Evolutionary conservation across 1,140 invertebrate genomes (phyloP).

Genomic region (Melanaphis sacchari): DNA sequence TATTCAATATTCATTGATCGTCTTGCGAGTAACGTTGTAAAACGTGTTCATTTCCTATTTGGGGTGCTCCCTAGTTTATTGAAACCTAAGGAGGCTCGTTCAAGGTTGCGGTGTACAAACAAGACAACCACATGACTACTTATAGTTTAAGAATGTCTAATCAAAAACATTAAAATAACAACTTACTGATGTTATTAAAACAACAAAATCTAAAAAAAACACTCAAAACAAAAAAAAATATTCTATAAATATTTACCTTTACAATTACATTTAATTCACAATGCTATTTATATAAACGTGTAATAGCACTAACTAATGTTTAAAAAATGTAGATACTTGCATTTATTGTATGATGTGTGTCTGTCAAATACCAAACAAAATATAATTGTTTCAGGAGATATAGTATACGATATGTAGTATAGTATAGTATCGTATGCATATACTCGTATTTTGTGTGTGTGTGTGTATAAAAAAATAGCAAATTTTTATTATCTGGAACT

Average conservation of each 20-base stretch:
- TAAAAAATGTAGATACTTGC: not conserved
- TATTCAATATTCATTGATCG: slow-evolving; percentile 36
- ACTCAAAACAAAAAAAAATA: not conserved
- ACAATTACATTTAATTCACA: not conserved
- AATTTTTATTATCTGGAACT: not conserved
- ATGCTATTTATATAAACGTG: not conserved
- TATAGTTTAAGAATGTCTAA: not conserved
- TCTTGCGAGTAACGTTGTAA: not conserved
- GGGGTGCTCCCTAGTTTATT: slow-evolving; percentile 6
- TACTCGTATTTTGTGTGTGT: no score
- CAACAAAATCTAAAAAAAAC: not conserved
- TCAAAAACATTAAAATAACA: not conserved
- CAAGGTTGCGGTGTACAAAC: slow-evolving; percentile 4
- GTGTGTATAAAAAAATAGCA: not conserved
- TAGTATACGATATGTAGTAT: no score
- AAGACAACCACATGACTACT: not conserved
- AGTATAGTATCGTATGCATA: no score
- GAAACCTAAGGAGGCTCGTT: not conserved
- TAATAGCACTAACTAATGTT: not conserved
- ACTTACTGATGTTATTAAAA: not conserved
- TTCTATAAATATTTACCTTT: not conserved
- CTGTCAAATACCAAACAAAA: not conserved
- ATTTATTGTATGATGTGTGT: not conserved
- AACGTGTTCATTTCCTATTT: slow-evolving; percentile 28
- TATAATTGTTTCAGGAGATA: not conserved